Percentiles rank a stretch among this genome's conserved stretches.
Evolutionary conservation across 1,140 invertebrate species (phyloP).

Genomic region (Centruroides sculpturatus): DNA sequence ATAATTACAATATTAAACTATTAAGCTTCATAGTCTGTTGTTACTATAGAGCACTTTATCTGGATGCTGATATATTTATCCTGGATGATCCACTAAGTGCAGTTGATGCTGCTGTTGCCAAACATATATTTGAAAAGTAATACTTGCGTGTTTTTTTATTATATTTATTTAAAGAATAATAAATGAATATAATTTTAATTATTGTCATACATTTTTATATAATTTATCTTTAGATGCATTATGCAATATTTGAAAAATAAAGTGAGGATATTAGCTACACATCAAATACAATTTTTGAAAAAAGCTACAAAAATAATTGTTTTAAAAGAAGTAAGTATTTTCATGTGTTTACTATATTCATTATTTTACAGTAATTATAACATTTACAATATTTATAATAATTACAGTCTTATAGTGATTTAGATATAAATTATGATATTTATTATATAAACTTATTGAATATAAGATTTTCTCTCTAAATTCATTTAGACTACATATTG

Average conservation of each 20-base stretch:
- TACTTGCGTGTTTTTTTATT: neutral
- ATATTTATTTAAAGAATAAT: neutral
- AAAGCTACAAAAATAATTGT: conserved; percentile 58
- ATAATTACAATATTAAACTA: too few species aligned
- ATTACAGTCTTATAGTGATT: too few species aligned
- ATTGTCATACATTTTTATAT: neutral
- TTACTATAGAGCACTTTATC: conserved; percentile 31
- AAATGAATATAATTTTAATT: neutral
- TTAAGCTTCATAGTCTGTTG: too few species aligned
- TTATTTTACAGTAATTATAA: neutral
- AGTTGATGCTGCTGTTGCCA: conserved; percentile 31
- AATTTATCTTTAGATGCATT: conserved; percentile 27
- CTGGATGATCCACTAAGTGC: conserved; percentile 35
- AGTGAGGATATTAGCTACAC: conserved; percentile 29
- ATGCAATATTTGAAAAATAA: conserved; percentile 38
- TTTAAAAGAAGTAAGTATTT: conserved; percentile 39
- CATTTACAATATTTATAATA: neutral
- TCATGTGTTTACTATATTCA: neutral
- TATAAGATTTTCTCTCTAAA: too few species aligned
- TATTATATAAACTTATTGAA: too few species aligned
- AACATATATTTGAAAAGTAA: conserved; percentile 36
- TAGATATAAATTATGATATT: too few species aligned
- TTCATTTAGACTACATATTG: too few species aligned
- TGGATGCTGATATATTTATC: conserved; percentile 33
- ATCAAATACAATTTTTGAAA: conserved; percentile 40